Evolutionary conservation across 2,113 vertebrate genomes (phyloP).

Genomic region (Sorex araneus): DNA sequence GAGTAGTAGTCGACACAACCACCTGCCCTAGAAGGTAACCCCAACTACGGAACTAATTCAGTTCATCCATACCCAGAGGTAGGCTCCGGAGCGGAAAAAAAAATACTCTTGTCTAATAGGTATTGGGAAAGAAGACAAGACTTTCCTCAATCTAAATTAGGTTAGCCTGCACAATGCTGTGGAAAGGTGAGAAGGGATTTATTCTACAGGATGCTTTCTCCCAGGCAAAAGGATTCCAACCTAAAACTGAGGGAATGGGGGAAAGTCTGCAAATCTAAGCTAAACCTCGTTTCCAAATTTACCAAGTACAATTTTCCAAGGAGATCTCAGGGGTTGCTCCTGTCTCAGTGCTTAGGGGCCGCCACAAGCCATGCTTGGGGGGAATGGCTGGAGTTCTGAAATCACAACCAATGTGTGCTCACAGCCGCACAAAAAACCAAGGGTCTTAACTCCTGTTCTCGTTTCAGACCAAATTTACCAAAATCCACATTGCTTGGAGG

Average conservation of each 20-base stretch:
- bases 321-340: no score
- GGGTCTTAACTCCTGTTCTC: no score
- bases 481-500: background rate
- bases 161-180: background rate
- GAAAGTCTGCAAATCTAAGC: slow-evolving; percentile 15
- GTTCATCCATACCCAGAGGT: background rate
- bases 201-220: background rate
- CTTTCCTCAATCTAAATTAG: background rate
- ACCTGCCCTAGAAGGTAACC: background rate
- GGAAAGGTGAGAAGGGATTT: slow-evolving; percentile 9
- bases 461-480: no score
- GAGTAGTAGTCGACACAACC: background rate
- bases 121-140: slow-evolving; percentile 43
- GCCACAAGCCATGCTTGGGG: no score
- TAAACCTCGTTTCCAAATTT: slow-evolving; percentile 19
- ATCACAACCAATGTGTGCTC: no score
- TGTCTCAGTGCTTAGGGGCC: no score
- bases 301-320: no score
- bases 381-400: no score
- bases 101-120: slow-evolving; percentile 33
- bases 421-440: no score
- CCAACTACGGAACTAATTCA: background rate
- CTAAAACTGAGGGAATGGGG: background rate
- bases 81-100: background rate
- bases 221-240: slow-evolving; percentile 28